These are phyloP conservation scores for Cichlasoma orientale DNA, from an alignment of 2,797 vertebrate genomes.

Conservation along the genomic window DNA sequence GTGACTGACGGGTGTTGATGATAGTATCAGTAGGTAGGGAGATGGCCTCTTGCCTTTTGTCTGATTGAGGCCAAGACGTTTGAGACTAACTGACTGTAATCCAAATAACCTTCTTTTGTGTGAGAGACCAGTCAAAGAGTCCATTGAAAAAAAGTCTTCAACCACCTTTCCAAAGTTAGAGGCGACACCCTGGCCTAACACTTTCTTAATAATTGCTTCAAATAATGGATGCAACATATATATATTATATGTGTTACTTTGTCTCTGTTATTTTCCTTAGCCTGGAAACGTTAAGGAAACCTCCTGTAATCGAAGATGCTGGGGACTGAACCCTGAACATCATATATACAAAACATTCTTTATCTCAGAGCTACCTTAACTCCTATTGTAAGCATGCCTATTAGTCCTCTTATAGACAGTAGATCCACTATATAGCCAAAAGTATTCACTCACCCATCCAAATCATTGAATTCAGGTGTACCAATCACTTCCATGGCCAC, in stretches of 20 bases:
- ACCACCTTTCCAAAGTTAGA: not conserved
- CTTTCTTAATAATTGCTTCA: not conserved
- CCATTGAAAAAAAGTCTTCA: not conserved
- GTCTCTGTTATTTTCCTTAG: not conserved
- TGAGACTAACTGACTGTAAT: not conserved
- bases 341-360: not conserved
- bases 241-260: not conserved
- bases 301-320: no score
- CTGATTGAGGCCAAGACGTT: constrained; percentile 5
- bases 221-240: not conserved
- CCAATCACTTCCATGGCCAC: no score
- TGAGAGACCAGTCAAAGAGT: not conserved
- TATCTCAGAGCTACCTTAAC: not conserved
- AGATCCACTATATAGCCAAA: no score
- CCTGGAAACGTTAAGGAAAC: not conserved
- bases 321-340: not conserved
- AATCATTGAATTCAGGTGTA: no score
- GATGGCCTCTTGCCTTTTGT: not conserved
- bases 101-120: not conserved
- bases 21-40: not conserved
- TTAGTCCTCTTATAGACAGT: not conserved
- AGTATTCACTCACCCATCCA: no score
- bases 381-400: not conserved
- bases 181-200: not conserved
- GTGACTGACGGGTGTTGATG: constrained; percentile 8